phyloP scores from a whole-genome alignment of 1,140 invertebrate species.

The Drosophila nikananu region DNA sequence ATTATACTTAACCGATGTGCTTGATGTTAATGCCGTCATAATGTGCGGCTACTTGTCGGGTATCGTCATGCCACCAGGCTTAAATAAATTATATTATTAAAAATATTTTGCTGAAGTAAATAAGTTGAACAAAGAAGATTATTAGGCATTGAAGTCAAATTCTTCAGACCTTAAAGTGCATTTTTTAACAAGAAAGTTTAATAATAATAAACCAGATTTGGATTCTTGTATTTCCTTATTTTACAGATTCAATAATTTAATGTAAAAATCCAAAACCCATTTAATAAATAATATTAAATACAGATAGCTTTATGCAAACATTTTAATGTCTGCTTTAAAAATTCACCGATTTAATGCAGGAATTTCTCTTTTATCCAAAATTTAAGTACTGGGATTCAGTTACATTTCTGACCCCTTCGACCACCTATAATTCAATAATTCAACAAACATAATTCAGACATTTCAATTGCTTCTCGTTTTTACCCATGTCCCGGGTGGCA shows the following conservation, averaged over 20 bases:
- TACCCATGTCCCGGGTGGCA: constrained; percentile 45
- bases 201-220: rapidly evolving
- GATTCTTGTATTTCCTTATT: background rate
- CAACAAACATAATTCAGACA: constrained; percentile 52
- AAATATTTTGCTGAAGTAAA: background rate
- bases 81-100: constrained; percentile 7
- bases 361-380: constrained; percentile 24
- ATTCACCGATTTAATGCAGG: background rate
- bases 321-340: background rate
- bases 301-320: background rate
- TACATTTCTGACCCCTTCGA: constrained; percentile 24
- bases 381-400: constrained; percentile 28
- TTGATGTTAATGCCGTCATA: constrained; percentile 61
- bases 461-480: constrained; percentile 58
- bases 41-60: constrained; percentile 62
- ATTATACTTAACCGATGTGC: constrained; percentile 47
- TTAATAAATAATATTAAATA: background rate
- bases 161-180: background rate
- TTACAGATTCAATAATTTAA: background rate
- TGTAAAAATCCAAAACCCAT: rapidly evolving
- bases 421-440: constrained; percentile 52
- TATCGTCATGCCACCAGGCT: constrained; percentile 1
- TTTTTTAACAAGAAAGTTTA: background rate
- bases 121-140: background rate
- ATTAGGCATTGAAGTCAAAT: background rate